Evolutionary conservation across 1,140 invertebrate species (phyloP).

Genomic region (Homarus americanus): DNA sequence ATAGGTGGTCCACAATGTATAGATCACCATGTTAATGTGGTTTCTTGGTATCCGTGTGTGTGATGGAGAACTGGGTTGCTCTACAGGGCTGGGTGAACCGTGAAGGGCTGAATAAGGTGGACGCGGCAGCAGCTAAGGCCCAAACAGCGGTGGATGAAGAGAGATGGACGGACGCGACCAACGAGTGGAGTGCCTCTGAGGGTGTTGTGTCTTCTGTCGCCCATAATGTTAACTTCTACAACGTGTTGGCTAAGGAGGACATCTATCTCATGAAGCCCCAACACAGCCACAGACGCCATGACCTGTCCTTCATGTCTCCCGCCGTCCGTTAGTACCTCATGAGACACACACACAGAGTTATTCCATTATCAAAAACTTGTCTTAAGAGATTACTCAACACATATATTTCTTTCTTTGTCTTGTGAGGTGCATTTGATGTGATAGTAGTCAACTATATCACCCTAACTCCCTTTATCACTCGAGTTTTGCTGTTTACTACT

Average conservation of each 20-base stretch:
- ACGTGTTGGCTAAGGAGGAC: slow-evolving; percentile 82
- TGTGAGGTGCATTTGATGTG: no score
- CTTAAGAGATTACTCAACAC: no score
- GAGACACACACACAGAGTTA: not conserved
- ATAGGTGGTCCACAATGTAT: no score
- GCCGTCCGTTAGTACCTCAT: slow-evolving; percentile 63
- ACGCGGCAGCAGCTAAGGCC: slow-evolving; percentile 76
- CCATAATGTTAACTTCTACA: slow-evolving; percentile 87
- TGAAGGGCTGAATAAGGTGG: slow-evolving; percentile 77
- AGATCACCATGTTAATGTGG: not conserved
- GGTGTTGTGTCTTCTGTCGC: slow-evolving; percentile 80
- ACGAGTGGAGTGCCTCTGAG: slow-evolving; percentile 84
- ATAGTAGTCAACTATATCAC: no score
- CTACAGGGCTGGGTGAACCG: slow-evolving; percentile 81
- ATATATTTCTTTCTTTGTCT: no score
- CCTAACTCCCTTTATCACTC: no score
- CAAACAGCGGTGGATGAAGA: slow-evolving; percentile 77
- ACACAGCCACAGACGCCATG: slow-evolving; percentile 1
- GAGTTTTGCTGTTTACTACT: no score
- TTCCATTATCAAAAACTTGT: no score
- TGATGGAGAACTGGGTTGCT: no score
- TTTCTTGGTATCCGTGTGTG: no score
- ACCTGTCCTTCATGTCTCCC: slow-evolving; percentile 69
- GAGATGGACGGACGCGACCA: slow-evolving; percentile 83
- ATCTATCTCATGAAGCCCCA: slow-evolving; percentile 40